Conservation (phyloP, 2,888 invertebrate genomes). For the Lampropteryx suffumata region DNA sequence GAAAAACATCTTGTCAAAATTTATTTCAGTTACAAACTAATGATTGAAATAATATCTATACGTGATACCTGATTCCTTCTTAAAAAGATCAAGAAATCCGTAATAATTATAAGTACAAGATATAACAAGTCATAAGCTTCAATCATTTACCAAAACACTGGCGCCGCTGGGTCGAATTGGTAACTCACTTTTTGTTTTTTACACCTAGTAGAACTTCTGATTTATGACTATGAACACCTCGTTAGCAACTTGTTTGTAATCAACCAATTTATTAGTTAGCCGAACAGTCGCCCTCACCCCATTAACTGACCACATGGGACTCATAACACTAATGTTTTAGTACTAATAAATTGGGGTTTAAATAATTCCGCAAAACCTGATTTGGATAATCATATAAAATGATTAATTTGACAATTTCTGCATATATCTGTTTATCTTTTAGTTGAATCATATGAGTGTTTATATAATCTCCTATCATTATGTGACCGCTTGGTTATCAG, state of each 20-base stretch:
- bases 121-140: too few relatives aligned
- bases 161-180: not conserved
- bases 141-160: too few relatives aligned
- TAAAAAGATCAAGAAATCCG: too few relatives aligned
- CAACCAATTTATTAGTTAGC: conserved; percentile 31
- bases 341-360: conserved; percentile 23
- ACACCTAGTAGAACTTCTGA: conserved; percentile 10
- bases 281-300: conserved; percentile 15
- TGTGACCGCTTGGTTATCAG: too few relatives aligned
- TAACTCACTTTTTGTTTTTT: conserved; percentile 2
- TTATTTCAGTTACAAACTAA: too few relatives aligned
- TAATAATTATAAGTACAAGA: too few relatives aligned
- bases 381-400: conserved; percentile 11
- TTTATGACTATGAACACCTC: conserved; percentile 24
- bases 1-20: too few relatives aligned
- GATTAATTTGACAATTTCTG: conserved; percentile 5
- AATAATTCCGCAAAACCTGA: conserved; percentile 9
- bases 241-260: conserved; percentile 32
- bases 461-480: not conserved
- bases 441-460: not conserved
- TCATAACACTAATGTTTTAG: conserved; percentile 32
- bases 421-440: conserved; percentile 2
- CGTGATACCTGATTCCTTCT: too few relatives aligned
- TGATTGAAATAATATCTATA: too few relatives aligned
- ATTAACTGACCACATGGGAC: conserved; percentile 31